Evolutionary conservation across 2,888 invertebrate genomes (phyloP).

Genomic region (Panopea generosa): DNA sequence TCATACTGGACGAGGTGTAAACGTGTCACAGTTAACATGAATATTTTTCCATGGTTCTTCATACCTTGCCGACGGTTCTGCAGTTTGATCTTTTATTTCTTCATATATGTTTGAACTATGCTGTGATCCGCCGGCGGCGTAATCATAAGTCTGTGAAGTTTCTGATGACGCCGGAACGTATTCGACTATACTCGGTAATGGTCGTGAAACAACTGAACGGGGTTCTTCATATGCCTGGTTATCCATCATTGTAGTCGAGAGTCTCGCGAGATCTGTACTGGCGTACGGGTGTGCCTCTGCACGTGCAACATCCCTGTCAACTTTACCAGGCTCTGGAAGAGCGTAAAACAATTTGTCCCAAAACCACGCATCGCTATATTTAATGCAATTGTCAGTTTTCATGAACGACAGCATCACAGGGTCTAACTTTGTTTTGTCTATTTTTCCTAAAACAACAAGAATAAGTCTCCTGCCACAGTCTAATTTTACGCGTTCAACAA

Average conservation of each 20-base stretch:
- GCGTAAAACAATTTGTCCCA: slow-evolving; percentile 97
- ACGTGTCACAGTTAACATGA: neutral
- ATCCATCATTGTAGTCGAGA: slow-evolving; percentile 35
- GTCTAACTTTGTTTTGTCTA: slow-evolving; percentile 87
- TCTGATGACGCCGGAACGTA: slow-evolving; percentile 34
- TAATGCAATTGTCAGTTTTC: slow-evolving; percentile 93
- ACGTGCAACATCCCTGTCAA: slow-evolving; percentile 39
- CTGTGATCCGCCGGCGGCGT: slow-evolving; percentile 33
- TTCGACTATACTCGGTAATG: slow-evolving; percentile 43
- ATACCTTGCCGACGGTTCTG: slow-evolving; percentile 28
- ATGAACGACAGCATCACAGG: slow-evolving; percentile 94
- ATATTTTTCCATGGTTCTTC: slow-evolving; percentile 49
- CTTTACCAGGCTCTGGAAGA: slow-evolving; percentile 87
- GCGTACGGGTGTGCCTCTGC: slow-evolving; percentile 59
- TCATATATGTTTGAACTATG: slow-evolving; percentile 58
- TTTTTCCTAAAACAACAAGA: slow-evolving; percentile 34
- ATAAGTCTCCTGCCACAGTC: slow-evolving; percentile 51
- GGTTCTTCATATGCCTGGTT: slow-evolving; percentile 61
- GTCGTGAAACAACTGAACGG: slow-evolving; percentile 36
- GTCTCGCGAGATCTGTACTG: slow-evolving; percentile 42
- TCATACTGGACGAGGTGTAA: neutral
- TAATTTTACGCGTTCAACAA: slow-evolving; percentile 86
- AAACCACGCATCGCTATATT: slow-evolving; percentile 96
- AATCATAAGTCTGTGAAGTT: too few species aligned
- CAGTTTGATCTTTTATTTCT: slow-evolving; percentile 47